A percentile compares a stretch with the other conserved stretches of the same genome.
These are phyloP conservation scores for Gastrophryne carolinensis DNA, from an alignment of 2,797 vertebrate species.

Conservation along the genomic window DNA sequence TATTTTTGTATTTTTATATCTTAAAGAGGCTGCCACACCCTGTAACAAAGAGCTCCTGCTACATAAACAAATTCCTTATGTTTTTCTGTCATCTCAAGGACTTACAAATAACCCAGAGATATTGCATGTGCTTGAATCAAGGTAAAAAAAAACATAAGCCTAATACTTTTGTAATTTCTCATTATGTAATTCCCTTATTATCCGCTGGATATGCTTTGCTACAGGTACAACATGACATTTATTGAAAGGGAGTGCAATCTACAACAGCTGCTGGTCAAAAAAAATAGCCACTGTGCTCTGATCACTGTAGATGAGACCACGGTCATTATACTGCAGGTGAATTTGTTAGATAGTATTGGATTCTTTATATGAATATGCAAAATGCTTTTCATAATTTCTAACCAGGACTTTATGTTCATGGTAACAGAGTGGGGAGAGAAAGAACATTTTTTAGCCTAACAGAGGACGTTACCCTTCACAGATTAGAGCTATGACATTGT, in stretches of 20 bases:
- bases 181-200: no score
- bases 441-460: no score
- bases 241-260: conserved; percentile 78
- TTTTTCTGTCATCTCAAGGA: conserved; percentile 83
- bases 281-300: conserved; percentile 70
- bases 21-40: conserved; percentile 54
- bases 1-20: conserved; percentile 42
- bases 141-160: no score
- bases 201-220: conserved; percentile 7
- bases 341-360: no score
- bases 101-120: conserved; percentile 76
- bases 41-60: conserved; percentile 58
- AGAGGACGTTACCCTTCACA: no score
- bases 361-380: no score
- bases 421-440: no score
- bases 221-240: conserved; percentile 81
- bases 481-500: no score
- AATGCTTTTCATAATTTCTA: no score
- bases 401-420: no score
- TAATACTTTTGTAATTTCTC: no score
- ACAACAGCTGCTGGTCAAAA: conserved; percentile 78
- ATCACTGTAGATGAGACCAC: conserved; percentile 87
- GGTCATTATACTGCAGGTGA: conserved; percentile 85
- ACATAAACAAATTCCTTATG: conserved; percentile 78
- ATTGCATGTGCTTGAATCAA: conserved; percentile 83